Evolutionary conservation across 2,113 vertebrate genomes (phyloP).

Genomic region (Phalacrocorax brasilianus): DNA sequence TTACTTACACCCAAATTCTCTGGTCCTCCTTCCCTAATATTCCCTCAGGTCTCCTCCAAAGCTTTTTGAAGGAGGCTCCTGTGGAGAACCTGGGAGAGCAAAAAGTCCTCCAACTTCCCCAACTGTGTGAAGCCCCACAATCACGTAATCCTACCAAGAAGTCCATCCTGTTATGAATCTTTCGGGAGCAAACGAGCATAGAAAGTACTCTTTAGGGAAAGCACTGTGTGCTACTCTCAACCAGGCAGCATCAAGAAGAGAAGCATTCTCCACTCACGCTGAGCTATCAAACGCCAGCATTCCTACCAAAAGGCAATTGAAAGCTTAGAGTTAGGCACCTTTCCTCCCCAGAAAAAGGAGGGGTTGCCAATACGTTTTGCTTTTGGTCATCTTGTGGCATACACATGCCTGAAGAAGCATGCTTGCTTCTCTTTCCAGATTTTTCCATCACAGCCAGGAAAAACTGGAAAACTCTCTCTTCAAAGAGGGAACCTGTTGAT

Average conservation of each 20-base stretch:
- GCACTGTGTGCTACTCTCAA: not conserved
- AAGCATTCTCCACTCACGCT: not conserved
- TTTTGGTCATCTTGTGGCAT: not conserved
- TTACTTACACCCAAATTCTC: not conserved
- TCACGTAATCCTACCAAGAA: not conserved
- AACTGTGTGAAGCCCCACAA: not conserved
- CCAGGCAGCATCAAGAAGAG: not conserved
- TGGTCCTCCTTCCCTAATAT: not conserved
- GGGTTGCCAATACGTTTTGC: not conserved
- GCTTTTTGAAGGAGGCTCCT: not conserved
- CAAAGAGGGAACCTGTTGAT: not conserved
- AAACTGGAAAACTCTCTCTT: not conserved
- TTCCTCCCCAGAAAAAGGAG: not conserved
- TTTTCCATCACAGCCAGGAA: not conserved
- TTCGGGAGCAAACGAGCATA: not conserved
- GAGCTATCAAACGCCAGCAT: not conserved
- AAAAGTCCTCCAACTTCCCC: not conserved
- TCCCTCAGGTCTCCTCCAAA: not conserved
- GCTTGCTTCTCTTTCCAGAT: not conserved
- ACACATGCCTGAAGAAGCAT: accelerated
- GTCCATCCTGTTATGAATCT: not conserved
- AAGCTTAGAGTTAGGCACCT: accelerated
- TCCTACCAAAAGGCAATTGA: not conserved
- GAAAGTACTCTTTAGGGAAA: not conserved
- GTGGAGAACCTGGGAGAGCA: no score